Evolutionary conservation across 2,888 invertebrate species (phyloP), one percentile per base, ranked within the genome.

Genomic region (Osmoderma eremita): DNA sequence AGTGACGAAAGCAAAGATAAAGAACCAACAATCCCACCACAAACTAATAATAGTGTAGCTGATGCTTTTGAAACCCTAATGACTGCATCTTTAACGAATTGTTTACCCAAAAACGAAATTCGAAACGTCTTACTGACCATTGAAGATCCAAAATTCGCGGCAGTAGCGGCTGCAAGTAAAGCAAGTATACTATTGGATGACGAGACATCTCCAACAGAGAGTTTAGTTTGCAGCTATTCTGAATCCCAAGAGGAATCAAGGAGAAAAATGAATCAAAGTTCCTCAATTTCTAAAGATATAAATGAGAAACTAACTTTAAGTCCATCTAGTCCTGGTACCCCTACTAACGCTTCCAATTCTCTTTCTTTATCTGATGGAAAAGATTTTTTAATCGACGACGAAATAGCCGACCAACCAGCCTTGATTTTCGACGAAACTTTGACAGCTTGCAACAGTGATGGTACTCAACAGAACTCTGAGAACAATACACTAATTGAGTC

Each of bases 331-430:
- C 91, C 92, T 0, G 91, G 91, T 1, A 91, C 92, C 0, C 93
- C 93, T 1, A 93, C 93, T 0, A 91, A 91, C 0, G 84, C 83
- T 1, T 92, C 92, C 0, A 91, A 91, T 65, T 93, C 93, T 0
- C 82, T 93, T 0, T 93, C 93, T 0, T 82, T 93, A n/a, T 92
- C 93, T 0, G 93, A 93, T 72, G 91, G 91, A 15, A 85, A 91
- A 70, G 93, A 93, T 79, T 93, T 90, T 81, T 88, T 95, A 69
- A 89, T 90, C 69, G 95, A 95, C 76, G 95, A 95, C 75, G 95
- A 95, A 82, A 95, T 95, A 69, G 93, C 93, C 45, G 95, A 95
- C 83, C 95, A 95, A 78, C 95, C 95, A 10, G 94, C 91, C 0
- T 80, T 95, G 70, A 85, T 92, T 12, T 93, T 93, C 76, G 89